These are phyloP conservation scores for Nephrotoma guestfalica DNA, from an alignment of 2,888 invertebrate genomes.

Conservation along the genomic window DNA sequence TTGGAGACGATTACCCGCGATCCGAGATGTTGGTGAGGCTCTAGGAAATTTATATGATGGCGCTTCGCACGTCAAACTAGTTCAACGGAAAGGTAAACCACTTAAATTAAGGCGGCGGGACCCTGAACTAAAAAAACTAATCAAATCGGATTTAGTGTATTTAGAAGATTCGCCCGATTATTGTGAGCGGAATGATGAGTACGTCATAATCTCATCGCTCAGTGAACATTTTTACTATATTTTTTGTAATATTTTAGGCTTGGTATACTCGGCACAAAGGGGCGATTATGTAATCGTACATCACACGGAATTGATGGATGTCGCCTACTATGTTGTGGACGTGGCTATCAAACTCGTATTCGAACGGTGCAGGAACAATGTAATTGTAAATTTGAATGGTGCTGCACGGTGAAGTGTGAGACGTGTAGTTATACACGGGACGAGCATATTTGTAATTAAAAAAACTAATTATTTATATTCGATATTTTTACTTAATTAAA, in stretches of 20 bases:
- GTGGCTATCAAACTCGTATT: conserved; percentile 74
- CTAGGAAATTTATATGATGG: conserved; percentile 73
- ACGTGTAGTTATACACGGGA: conserved; percentile 64
- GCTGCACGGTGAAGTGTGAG: conserved; percentile 77
- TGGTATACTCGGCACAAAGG: conserved; percentile 69
- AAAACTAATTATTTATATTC: neutral
- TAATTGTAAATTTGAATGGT: conserved; percentile 82
- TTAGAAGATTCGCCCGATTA: conserved; percentile 85
- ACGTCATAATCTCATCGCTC: conserved; percentile 26
- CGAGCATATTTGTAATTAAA: conserved; percentile 74
- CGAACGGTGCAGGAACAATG: conserved; percentile 76
- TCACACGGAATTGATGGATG: conserved; percentile 79
- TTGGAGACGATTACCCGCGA: conserved; percentile 70
- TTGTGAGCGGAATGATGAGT: conserved; percentile 75
- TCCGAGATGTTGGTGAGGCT: conserved; percentile 61
- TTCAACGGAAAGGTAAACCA: conserved; percentile 43
- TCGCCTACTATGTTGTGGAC: conserved; percentile 71
- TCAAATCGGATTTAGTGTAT: conserved; percentile 81
- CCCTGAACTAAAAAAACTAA: conserved; percentile 69
- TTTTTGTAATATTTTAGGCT: conserved; percentile 36
- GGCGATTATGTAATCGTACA: conserved; percentile 69
- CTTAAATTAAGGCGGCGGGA: conserved; percentile 59
- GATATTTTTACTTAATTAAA: neutral
- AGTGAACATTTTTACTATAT: neutral
- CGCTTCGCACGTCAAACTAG: conserved; percentile 60